Base-by-base conservation (phyloP, 2,888 invertebrate species). In the Cosmia trapezina region DNA sequence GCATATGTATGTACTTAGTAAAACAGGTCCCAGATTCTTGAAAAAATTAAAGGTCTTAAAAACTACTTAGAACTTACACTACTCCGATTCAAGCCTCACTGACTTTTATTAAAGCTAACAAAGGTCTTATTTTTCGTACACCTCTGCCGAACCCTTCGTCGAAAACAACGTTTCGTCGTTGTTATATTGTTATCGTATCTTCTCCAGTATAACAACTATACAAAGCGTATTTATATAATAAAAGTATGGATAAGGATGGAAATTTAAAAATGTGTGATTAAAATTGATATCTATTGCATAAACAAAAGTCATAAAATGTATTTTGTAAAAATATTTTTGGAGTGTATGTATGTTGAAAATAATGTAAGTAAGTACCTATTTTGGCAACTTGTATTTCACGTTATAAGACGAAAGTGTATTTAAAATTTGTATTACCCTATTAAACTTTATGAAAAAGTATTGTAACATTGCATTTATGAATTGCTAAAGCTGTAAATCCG, bases 381-480 rank as follows among this genome's bases (percentile, higher is more conserved):
- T 43, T 74, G 22, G 47, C 41, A 63, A 63, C 14, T 22, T 53
- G 17, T 63, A 61, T 76, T 56, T 65, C 2, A 19, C 6, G 7
- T 28, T 45, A 41, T 41, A 41, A 8, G 41, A 41, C 8, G 41
- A 41, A 41, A 41, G 41, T 41, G 41, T 41, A 8, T 41, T 41
- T 41, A 41, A 8, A 41, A 41, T 41, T 7, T 41, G 11, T 49
- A 33, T 47, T 12, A 37, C 4, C n/a, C 11, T 19, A 56, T 3
- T 49, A 33, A 19, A 33, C 5, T 33, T 37, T 28, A 59, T 59
- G 2, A 43, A 65, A 77, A 72, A 60, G 47, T 67, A 67, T 56
- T 76, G 22, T 69, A 41, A 59, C 49, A 56, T 66, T 66, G 82
- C 70, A 76, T 79, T 81, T 70, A 79, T 63, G 59, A 70, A 66